Conservation (phyloP, 2,888 invertebrate genomes). For the Drosophila prolongata region DNA sequence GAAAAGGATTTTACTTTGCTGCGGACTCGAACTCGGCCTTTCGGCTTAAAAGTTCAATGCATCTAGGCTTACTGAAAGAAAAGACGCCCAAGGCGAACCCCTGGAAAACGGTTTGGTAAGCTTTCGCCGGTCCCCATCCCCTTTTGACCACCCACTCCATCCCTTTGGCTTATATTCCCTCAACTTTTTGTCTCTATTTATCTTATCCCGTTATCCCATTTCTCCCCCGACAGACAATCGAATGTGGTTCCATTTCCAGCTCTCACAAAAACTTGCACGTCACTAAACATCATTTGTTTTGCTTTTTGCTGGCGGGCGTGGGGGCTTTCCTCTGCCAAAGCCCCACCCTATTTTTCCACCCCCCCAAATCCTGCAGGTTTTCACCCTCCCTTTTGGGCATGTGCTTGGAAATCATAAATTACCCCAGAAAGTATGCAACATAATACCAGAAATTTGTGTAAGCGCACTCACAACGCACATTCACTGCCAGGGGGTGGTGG, state of each 20-base stretch:
- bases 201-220: conserved; percentile 44
- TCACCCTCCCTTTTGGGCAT: conserved; percentile 41
- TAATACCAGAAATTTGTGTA: conserved; percentile 75
- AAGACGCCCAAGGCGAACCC: conserved; percentile 15
- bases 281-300: conserved; percentile 79
- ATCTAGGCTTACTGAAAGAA: conserved; percentile 31
- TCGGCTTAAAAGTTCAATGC: conserved; percentile 68
- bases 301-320: conserved; percentile 45
- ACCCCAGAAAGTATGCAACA: conserved; percentile 74
- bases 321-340: conserved; percentile 6
- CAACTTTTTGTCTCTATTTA: conserved; percentile 48
- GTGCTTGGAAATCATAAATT: conserved; percentile 75
- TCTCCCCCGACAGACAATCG: conserved; percentile 28
- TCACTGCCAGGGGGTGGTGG: neutral
- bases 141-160: neutral
- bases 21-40: conserved; percentile 31
- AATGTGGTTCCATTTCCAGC: conserved; percentile 72
- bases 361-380: conserved; percentile 54
- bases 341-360: conserved; percentile 32
- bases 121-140: conserved; percentile 3
- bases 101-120: conserved; percentile 9
- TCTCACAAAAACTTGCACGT: conserved; percentile 74
- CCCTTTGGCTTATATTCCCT: conserved; percentile 11
- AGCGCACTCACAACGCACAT: conserved; percentile 47
- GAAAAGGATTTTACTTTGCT: conserved; percentile 53